Percentiles rank a stretch among this genome's conserved stretches.
phyloP scores from a whole-genome alignment of 1,140 invertebrate genomes.

The Oryzaephilus surinamensis region DNA sequence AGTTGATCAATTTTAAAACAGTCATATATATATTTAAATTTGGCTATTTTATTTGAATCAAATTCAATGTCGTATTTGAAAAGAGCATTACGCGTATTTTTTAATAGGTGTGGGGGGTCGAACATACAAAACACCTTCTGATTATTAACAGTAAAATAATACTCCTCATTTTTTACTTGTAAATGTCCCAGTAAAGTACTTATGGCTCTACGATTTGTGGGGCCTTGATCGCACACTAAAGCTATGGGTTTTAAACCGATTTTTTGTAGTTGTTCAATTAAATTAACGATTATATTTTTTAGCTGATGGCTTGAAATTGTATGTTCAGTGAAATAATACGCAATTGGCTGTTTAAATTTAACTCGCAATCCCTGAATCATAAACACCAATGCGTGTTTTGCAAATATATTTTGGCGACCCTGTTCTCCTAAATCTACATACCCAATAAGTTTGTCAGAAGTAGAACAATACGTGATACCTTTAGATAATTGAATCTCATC shows the following conservation, averaged over 20 bases:
- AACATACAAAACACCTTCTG: not conserved
- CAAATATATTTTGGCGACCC: slow-evolving; percentile 9
- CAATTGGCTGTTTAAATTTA: slow-evolving; percentile 8
- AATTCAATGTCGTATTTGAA: no score
- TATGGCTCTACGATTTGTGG: slow-evolving; percentile 9
- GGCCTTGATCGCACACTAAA: slow-evolving; percentile 16
- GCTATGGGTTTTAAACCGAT: slow-evolving; percentile 8
- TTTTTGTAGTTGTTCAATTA: slow-evolving; percentile 9
- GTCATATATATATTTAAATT: no score
- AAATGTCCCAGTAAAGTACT: no score
- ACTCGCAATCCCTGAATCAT: slow-evolving; percentile 6
- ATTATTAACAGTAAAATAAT: not conserved
- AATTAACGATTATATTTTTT: slow-evolving; percentile 1
- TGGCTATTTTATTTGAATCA: no score
- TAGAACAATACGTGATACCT: slow-evolving; percentile 22
- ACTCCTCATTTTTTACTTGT: not conserved
- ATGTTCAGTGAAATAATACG: slow-evolving; percentile 5
- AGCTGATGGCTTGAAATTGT: not conserved
- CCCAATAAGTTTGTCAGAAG: slow-evolving; percentile 21
- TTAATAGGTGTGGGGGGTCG: not conserved
- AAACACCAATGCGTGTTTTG: slow-evolving; percentile 13
- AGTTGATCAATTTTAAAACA: no score
- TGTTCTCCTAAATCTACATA: slow-evolving; percentile 20
- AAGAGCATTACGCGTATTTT: no score
- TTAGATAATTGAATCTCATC: slow-evolving; percentile 31